Base-by-base conservation (phyloP, 1,140 invertebrate genomes). In the Heliconius nattereri region DNA sequence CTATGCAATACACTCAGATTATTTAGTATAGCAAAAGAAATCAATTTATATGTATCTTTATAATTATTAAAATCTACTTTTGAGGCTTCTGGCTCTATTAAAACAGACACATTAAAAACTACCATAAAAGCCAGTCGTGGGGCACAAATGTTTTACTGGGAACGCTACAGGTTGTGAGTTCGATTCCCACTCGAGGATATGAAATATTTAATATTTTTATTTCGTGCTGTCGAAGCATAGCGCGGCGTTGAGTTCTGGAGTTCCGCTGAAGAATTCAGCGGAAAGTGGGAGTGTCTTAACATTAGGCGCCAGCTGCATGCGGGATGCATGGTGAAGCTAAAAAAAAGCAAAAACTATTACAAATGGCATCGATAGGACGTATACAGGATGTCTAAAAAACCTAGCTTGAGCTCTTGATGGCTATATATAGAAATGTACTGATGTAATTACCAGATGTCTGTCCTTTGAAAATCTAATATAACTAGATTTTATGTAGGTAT, bases 361-460 rank as follows among this genome's bases (percentile, higher is more conserved):
- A 66, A 23, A 66, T 66, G 60, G 60, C 60, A 29, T 66, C 29
- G 60, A 29, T 29, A 29, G 60, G 60, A 66, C 7, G 60, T 23
- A 66, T 29, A 16, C 60, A 26, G 23, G 23, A 66, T 29, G 11
- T 66, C 26, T 66, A 66, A 66, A 66, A 66, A 66, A 66, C 60
- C 60, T 66, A 29, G 60, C 23, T 66, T 2, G 60, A 66, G 60
- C 26, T 29, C 60, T 16, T 29, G 60, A 66, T 29, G 60, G n/a
- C 60, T 29, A n/a, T 66, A 66, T 66, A 66, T 66, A 66, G 60
- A n/a, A 26, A 60, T 60, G 60, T 29, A 16, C 60, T 66, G 26
- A 66, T 66, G 60, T 66, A 66, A 66, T 66, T 66, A 66, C 60
- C 11, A 66, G 60, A 26, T 29, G 60, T 29, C 60, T 66, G 60